These are phyloP conservation scores for Porites cylindrica DNA, from an alignment of 92 coral and sea anemone genomes.

Conservation along the genomic window DNA sequence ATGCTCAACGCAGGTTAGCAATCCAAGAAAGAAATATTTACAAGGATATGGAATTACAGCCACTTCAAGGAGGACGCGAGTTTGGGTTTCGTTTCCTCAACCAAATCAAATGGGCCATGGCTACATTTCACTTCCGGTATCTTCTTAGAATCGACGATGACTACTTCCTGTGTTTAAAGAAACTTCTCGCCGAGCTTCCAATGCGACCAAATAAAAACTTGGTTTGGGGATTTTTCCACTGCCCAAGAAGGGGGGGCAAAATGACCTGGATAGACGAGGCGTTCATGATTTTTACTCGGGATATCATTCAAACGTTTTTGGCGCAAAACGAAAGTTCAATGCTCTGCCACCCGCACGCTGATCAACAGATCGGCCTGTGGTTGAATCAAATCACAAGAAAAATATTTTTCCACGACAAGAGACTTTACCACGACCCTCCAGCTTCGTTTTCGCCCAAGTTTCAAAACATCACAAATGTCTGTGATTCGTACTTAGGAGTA, in stretches of 20 bases:
- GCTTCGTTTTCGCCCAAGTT: conserved; percentile 32
- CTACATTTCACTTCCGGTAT: conserved; percentile 31
- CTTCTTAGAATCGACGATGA: conserved; percentile 38
- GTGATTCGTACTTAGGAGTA: conserved; percentile 48
- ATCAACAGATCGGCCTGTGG: conserved; percentile 56
- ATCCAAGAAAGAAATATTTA: conserved; percentile 21
- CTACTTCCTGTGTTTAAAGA: conserved; percentile 53
- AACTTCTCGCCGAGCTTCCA: conserved; percentile 41
- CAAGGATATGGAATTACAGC: conserved; percentile 52
- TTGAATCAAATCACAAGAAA: conserved; percentile 47
- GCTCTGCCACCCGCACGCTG: conserved; percentile 69
- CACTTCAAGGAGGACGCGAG: conserved; percentile 34
- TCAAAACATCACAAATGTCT: conserved; percentile 15
- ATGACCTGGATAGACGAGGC: conserved; percentile 64
- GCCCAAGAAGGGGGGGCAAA: background rate
- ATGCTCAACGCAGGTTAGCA: background rate
- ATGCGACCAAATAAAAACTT: conserved; percentile 32
- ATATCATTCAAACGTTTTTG: conserved; percentile 52
- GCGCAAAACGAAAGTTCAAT: conserved; percentile 45
- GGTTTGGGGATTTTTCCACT: conserved; percentile 53
- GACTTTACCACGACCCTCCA: conserved; percentile 57
- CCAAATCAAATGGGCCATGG: conserved; percentile 51
- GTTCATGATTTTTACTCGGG: conserved; percentile 55
- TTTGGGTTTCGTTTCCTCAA: conserved; percentile 59
- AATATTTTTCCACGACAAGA: conserved; percentile 40